Percentiles rank a stretch among this genome's conserved stretches.
phyloP scores from a whole-genome alignment of 2,113 vertebrate genomes.

The Alosa alosa region DNA sequence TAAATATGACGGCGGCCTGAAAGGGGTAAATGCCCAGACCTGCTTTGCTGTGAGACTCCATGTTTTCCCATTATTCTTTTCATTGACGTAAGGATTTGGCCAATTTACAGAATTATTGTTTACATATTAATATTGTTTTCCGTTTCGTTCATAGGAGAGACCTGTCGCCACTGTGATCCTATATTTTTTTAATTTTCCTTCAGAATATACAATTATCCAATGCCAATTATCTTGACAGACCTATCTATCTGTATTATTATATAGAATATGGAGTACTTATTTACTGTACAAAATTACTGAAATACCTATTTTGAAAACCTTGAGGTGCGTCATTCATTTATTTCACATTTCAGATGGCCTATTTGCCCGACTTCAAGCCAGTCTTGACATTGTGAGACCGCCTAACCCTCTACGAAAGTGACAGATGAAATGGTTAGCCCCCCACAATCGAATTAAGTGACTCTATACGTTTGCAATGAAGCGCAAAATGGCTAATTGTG shows the following conservation, averaged over 20 bases:
- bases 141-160: not conserved
- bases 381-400: not conserved
- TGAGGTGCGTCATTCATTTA: not conserved
- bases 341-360: not conserved
- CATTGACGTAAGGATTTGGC: not conserved
- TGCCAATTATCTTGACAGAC: not conserved
- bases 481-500: constrained; percentile 77
- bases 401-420: constrained; percentile 38
- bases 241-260: not conserved
- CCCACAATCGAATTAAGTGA: constrained; percentile 63
- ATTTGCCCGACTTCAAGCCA: not conserved
- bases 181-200: not conserved
- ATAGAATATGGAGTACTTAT: not conserved
- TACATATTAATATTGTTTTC: not conserved
- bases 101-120: not conserved
- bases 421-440: constrained; percentile 56
- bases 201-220: not conserved
- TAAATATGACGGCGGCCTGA: not conserved
- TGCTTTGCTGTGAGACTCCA: not conserved
- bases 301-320: not conserved
- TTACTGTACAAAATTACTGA: no score
- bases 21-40: not conserved
- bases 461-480: constrained; percentile 66
- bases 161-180: not conserved
- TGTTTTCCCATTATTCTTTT: not conserved